Conservation (phyloP, 2,888 invertebrate species). For the Noctua comes region DNA sequence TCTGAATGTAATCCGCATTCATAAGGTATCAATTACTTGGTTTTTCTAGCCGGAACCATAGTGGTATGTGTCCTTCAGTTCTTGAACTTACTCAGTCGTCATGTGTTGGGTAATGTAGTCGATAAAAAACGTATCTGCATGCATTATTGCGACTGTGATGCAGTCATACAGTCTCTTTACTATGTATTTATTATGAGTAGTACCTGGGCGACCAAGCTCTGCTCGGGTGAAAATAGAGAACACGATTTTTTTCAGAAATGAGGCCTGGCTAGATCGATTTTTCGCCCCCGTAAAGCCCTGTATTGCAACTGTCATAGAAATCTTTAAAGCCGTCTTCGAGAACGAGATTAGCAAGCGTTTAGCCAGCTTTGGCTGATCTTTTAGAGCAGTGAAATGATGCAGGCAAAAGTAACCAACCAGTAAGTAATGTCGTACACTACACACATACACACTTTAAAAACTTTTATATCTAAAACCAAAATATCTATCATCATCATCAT, state of each 20-base stretch:
- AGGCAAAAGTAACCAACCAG: background rate
- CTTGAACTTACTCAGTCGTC: constrained; percentile 29
- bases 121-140: constrained; percentile 25
- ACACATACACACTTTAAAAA: background rate
- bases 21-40: constrained; percentile 9
- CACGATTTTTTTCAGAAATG: no score
- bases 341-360: no score
- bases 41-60: constrained; percentile 35
- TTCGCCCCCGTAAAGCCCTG: no score
- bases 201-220: no score
- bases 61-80: background rate
- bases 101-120: background rate
- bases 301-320: no score
- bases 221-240: background rate
- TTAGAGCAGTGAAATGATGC: background rate
- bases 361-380: background rate
- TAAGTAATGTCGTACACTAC: background rate
- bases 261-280: no score
- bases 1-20: constrained; percentile 55
- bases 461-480: background rate
- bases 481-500: no score
- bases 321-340: no score
- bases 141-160: constrained; percentile 9
- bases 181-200: no score
- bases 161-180: background rate